A percentile compares a stretch with the other conserved stretches of the same genome.
Evolutionary conservation across 2,888 invertebrate species (phyloP).

Genomic region (Conistra vaccinii): DNA sequence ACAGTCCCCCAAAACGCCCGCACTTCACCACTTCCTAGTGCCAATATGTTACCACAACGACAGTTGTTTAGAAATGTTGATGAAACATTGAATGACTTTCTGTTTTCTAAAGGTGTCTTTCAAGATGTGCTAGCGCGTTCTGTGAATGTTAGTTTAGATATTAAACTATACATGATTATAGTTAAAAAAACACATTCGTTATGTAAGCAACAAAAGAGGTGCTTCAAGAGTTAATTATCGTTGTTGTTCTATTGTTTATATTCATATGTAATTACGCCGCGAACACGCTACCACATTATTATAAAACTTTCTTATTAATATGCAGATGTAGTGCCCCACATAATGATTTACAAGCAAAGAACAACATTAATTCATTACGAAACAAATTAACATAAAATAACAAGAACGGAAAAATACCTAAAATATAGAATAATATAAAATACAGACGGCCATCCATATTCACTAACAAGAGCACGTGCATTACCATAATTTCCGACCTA

Average conservation of each 20-base stretch:
- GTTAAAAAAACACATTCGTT: neutral
- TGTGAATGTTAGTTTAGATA: neutral
- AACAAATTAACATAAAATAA: constrained; percentile 65
- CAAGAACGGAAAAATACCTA: constrained; percentile 58
- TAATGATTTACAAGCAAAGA: constrained; percentile 55
- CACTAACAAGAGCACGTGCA: constrained; percentile 65
- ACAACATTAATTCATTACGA: constrained; percentile 61
- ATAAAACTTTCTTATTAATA: constrained; percentile 50
- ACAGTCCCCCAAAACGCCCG: neutral
- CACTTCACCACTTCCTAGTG: neutral
- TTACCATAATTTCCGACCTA: constrained; percentile 72
- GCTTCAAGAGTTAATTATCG: neutral
- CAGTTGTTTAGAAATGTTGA: neutral
- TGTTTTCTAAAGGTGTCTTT: neutral
- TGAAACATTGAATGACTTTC: neutral
- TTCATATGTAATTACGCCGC: neutral
- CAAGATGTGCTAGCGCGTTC: neutral
- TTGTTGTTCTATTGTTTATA: constrained; percentile 10
- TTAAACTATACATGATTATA: neutral
- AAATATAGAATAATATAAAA: constrained; percentile 64
- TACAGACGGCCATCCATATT: constrained; percentile 61
- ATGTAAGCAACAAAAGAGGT: neutral
- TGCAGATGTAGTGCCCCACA: constrained; percentile 54
- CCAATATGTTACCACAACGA: neutral
- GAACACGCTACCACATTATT: constrained; percentile 27